A percentile compares a stretch with the other conserved stretches of the same genome.
phyloP scores from a whole-genome alignment of 2,797 vertebrate species.

The Gallirallus australis region DNA sequence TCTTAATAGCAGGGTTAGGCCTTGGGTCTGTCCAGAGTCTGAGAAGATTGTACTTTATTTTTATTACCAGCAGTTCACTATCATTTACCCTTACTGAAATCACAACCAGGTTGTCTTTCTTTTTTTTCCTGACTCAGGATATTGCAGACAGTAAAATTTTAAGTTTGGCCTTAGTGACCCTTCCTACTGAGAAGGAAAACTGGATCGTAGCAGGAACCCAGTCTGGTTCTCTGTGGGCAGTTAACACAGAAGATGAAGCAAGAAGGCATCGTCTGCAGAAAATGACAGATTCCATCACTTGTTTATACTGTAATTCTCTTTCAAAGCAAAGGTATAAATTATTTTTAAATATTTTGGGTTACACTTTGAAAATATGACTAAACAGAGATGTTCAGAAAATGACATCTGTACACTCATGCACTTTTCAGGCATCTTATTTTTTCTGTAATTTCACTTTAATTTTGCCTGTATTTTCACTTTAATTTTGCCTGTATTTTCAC shows the following conservation, averaged over 20 bases:
- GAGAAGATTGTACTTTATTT: background rate
- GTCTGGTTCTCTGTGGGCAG: conserved; percentile 86
- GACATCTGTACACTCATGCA: background rate
- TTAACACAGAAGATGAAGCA: conserved; percentile 78
- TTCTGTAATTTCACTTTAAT: background rate
- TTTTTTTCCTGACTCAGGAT: conserved; percentile 74
- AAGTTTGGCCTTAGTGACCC: conserved; percentile 85
- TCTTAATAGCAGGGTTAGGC: background rate
- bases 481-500: background rate
- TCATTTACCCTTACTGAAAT: background rate
- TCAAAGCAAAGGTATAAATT: conserved; percentile 81
- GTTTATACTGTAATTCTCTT: conserved; percentile 86
- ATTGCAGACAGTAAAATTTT: conserved; percentile 89
- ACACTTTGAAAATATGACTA: background rate
- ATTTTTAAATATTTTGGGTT: conserved; percentile 1
- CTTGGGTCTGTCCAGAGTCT: background rate
- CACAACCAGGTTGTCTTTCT: background rate
- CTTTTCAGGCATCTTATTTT: background rate
- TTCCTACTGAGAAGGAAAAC: conserved; percentile 83
- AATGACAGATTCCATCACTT: conserved; percentile 90
- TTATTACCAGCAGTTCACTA: background rate
- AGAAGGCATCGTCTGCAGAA: conserved; percentile 84
- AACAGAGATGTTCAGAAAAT: background rate
- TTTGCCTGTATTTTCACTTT: background rate
- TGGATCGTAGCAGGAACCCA: conserved; percentile 94